A percentile compares a stretch with the other conserved stretches of the same genome.
Conservation (phyloP, 2,888 invertebrate species). For the Lycocerus yunnanus region DNA sequence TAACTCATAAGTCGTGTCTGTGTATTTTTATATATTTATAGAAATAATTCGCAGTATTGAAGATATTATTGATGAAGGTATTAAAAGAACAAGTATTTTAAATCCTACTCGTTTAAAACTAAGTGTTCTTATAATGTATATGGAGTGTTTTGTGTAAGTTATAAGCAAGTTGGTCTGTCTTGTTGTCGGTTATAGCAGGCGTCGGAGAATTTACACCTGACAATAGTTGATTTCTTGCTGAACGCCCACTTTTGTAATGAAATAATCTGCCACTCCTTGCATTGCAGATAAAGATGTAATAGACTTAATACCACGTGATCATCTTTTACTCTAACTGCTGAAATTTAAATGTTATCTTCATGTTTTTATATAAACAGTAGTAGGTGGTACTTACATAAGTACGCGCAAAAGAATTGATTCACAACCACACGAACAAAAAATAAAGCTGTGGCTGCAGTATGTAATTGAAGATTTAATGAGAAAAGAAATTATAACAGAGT, state of each 20-base stretch:
- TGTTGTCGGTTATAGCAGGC: conserved; percentile 34
- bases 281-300: conserved; percentile 55
- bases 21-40: background rate
- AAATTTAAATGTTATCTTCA: background rate
- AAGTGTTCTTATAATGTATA: conserved; percentile 36
- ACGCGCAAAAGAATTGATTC: background rate
- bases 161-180: conserved; percentile 43
- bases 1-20: background rate
- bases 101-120: conserved; percentile 47
- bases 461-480: too few species aligned
- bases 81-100: conserved; percentile 49
- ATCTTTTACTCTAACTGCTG: conserved; percentile 13
- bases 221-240: conserved; percentile 51
- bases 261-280: conserved; percentile 56
- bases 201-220: conserved; percentile 53
- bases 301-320: conserved; percentile 49
- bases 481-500: too few species aligned
- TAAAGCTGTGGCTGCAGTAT: too few species aligned
- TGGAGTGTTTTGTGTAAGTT: conserved; percentile 43
- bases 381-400: background rate
- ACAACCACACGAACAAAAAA: too few species aligned
- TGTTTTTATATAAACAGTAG: background rate
- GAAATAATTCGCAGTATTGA: background rate
- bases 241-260: conserved; percentile 53
- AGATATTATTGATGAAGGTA: conserved; percentile 25